A percentile compares a stretch with the other conserved stretches of the same genome.
Evolutionary conservation across 2,113 vertebrate species (phyloP).

Genomic region (Neopipo cinnamomea): DNA sequence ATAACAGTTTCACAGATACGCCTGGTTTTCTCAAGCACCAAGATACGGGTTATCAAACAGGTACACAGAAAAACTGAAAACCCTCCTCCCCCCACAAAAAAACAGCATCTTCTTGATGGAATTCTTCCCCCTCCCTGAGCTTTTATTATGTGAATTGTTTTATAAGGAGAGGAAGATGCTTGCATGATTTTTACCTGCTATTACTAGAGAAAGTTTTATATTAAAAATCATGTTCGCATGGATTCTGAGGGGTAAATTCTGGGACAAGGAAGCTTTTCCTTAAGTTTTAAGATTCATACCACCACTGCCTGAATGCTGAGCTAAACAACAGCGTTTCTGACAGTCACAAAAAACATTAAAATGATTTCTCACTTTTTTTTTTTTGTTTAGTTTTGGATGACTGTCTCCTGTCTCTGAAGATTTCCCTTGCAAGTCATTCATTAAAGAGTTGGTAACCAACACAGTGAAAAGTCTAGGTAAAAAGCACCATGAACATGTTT

Average conservation of each 20-base stretch:
- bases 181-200: not conserved
- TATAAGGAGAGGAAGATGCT: not conserved
- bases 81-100: accelerated
- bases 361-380: not conserved
- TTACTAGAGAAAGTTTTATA: not conserved
- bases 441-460: constrained; percentile 9
- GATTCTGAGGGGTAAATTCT: not conserved
- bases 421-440: constrained; percentile 35
- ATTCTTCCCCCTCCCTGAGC: not conserved
- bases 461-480: constrained; percentile 28
- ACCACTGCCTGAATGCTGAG: not conserved
- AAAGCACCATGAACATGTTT: not conserved
- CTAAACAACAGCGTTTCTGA: not conserved
- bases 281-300: not conserved
- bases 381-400: constrained; percentile 37
- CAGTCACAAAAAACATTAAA: constrained; percentile 13
- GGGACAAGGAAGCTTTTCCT: not conserved
- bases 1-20: not conserved
- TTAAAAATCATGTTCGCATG: not conserved
- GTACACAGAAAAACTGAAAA: not conserved
- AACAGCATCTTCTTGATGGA: not conserved
- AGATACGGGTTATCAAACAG: not conserved
- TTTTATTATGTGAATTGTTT: not conserved
- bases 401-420: constrained; percentile 13
- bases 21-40: not conserved